These are phyloP conservation scores for Drosophila willistoni DNA, from an alignment of 1,140 invertebrate genomes.

Conservation along the genomic window DNA sequence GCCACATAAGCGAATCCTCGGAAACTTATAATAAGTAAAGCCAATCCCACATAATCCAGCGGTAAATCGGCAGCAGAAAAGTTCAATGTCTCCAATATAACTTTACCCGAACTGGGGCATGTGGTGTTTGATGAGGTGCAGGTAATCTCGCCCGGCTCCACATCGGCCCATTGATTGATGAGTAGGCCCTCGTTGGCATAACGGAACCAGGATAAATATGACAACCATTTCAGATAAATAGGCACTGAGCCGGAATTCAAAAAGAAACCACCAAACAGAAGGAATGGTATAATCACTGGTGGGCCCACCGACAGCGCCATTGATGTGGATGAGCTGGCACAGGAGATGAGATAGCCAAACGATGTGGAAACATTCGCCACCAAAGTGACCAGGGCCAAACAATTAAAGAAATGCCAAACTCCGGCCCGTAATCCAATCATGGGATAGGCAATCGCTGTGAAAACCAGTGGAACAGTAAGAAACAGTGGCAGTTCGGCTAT, in stretches of 20 bases:
- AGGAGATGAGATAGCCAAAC: slow-evolving; percentile 97
- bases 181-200: slow-evolving; percentile 96
- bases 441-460: slow-evolving; percentile 93
- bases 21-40: slow-evolving; percentile 90
- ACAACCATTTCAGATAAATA: slow-evolving; percentile 94
- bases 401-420: slow-evolving; percentile 89
- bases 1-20: slow-evolving; percentile 90
- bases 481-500: slow-evolving; percentile 94
- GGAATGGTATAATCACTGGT: slow-evolving; percentile 95
- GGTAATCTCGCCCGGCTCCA: slow-evolving; percentile 86
- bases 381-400: slow-evolving; percentile 89
- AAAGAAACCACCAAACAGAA: slow-evolving; percentile 98
- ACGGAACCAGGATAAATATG: slow-evolving; percentile 97
- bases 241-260: slow-evolving; percentile 95
- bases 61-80: slow-evolving; percentile 91
- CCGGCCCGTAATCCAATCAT: slow-evolving; percentile 92
- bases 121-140: slow-evolving; percentile 89
- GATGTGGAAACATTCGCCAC: slow-evolving; percentile 96
- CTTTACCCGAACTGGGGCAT: slow-evolving; percentile 89
- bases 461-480: slow-evolving; percentile 91
- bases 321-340: slow-evolving; percentile 90
- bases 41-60: slow-evolving; percentile 88
- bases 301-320: slow-evolving; percentile 95
- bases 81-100: slow-evolving; percentile 91
- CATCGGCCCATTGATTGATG: slow-evolving; percentile 96